Evolutionary conservation across 2,888 invertebrate genomes (phyloP).

Genomic region (Pimpla rufipes): DNA sequence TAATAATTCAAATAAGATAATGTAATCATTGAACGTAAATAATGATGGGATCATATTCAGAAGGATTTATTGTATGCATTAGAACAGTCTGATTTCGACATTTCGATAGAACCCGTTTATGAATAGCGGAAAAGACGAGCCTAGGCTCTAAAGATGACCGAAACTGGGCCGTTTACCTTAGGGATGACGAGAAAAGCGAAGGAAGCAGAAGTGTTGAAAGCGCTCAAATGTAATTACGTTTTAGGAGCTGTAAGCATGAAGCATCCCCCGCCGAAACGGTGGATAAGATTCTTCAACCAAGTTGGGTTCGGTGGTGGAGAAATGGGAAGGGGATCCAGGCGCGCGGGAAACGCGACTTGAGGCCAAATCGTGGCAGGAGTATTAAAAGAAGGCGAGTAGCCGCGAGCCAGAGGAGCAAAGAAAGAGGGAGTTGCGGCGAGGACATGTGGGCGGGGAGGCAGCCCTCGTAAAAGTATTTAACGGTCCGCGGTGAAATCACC

Average conservation of each 20-base stretch:
- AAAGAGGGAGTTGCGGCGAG: constrained; percentile 19
- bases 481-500: constrained; percentile 16
- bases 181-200: too few species aligned
- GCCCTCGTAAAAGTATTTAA: constrained; percentile 33
- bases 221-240: background rate
- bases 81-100: too few species aligned
- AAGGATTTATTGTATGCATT: too few species aligned
- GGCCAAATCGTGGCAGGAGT: constrained; percentile 35
- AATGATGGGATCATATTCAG: too few species aligned
- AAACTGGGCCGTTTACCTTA: too few species aligned
- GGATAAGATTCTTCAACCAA: background rate
- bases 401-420: background rate
- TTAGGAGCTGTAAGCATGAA: background rate
- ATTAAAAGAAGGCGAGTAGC: constrained; percentile 21
- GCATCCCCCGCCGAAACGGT: background rate
- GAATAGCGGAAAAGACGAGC: too few species aligned
- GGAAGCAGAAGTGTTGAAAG: background rate
- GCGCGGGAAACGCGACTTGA: background rate
- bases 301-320: too few species aligned
- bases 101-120: too few species aligned
- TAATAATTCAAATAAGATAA: too few species aligned
- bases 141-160: too few species aligned
- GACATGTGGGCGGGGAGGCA: constrained; percentile 9
- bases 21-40: too few species aligned
- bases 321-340: too few species aligned